Base-by-base conservation (phyloP, 2,888 invertebrate genomes). In the Calephelis perditalis region DNA sequence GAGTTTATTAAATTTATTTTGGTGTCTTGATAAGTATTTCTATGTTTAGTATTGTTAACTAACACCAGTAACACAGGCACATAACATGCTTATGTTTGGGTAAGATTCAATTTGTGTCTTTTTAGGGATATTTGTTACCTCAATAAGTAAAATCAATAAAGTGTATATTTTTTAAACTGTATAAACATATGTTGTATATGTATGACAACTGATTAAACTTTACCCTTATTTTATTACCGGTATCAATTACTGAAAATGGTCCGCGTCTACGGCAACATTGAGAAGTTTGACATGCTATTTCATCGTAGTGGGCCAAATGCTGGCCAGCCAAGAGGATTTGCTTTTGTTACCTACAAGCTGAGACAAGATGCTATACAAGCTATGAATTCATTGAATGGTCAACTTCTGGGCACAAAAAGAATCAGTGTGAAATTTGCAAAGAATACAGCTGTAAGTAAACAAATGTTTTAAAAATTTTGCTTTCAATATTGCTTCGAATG, bases 241-340 rank as follows among this genome's bases (percentile, higher is more conserved):
- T 97, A 94, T 94, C 95, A 97, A 94, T 94, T 98, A 92, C 92
- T 98, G 91, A 98, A 98, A 96, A 94, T 98, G 91, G 93, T 97
- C 91, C 97, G 98, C 94, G 95, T 96, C 93, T 95, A 96, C 93
- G 98, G 98, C 82, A 92, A 93, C 79, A 96, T 98, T 78, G 96
- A 97, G 91, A 97, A 98, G 94, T 98, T 98, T 91, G 98, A 98
- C 91, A 95, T 98, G 90, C 93, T 98, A 70, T 98, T 97, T 82
- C 97, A 98, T 86, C 97, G 97, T 70, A 94, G 95, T 69, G 98
- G 98, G 70, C 97, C 97, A 47, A 93, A 95, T 70, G 93, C 94
- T 70, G 98, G 98, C 59, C 96, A 96, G 80, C 97, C 98, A 0
- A 92, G 97, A 65, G 98, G 98, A 26, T 98, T 98, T 79, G 98